These are phyloP conservation scores for Watersipora subatra DNA, from an alignment of 1,140 invertebrate species.

Conservation along the genomic window DNA sequence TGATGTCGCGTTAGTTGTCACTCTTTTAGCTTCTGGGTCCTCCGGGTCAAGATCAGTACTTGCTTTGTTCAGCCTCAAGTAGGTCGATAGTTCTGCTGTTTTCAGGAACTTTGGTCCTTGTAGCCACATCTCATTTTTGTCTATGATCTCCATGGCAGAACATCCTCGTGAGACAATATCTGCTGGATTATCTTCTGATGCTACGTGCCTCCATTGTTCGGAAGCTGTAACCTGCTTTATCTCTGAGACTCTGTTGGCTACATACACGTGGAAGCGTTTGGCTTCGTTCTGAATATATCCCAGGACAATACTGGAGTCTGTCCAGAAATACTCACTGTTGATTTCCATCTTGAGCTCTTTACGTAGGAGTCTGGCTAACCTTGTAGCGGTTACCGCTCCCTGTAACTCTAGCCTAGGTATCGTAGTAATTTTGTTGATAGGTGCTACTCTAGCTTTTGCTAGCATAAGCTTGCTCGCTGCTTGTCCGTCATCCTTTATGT, in stretches of 20 bases:
- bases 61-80: no score
- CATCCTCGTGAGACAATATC: background rate
- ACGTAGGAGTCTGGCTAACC: background rate
- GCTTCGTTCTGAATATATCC: background rate
- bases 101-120: background rate
- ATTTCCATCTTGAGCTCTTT: background rate
- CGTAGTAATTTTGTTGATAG: conserved; percentile 1
- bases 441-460: no score
- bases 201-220: background rate
- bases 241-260: background rate
- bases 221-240: background rate
- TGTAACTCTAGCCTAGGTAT: background rate
- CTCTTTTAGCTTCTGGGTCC: no score
- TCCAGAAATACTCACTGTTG: background rate
- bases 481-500: background rate
- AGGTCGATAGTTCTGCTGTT: no score
- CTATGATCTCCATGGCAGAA: background rate
- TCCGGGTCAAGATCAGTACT: background rate
- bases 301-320: background rate
- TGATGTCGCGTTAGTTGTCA: no score
- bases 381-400: background rate
- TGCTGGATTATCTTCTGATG: background rate
- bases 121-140: background rate
- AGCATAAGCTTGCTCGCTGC: no score
- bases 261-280: background rate